Base-by-base conservation (phyloP, 2,888 invertebrate species). In the Andrena marginata region DNA sequence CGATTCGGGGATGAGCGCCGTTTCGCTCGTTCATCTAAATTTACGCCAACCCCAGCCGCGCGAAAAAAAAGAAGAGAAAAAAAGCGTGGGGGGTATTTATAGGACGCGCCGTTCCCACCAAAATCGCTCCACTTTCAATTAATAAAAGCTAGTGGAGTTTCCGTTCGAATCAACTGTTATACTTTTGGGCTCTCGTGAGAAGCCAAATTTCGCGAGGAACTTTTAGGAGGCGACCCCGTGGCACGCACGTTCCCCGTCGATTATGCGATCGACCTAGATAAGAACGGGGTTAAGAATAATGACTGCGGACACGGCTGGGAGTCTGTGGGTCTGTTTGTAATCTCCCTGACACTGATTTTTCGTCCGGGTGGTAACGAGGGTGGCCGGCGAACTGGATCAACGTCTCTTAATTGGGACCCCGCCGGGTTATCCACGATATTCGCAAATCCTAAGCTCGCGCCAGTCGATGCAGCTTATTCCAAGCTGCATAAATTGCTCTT, bases 261-360 rank as follows among this genome's bases (percentile, higher is more conserved):
- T 85, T 84, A 85, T 80, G 80, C 84, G 85, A 84, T 85, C 80
- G 84, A 82, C 73, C 82, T 59, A 77, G 77, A 85, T 80, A 85
- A 80, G 62, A 74, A 71, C 54, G 59, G 67, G 71, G 74, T 64
- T 74, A 76, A 77, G 80, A 78, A 74, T 85, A 85, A 85, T 77
- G 85, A 79, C 69, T 67, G 78, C 85, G 49, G 85, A 81, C 81
- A 70, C 72, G 71, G 54, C 8, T 26, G 31, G 54, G 56, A 72
- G 74, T 56, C 80, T 73, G 71, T 29, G 56, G 59, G 72, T 42
- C 42, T 68, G 69, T 74, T 84, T 31, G 64, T 49, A 59, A 81
- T 72, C 69, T 63, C 60, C 29, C 56, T 68, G 81, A 76, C 82
- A 76, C 82, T 82, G 81, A 77, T 82, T 81, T 69, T 64, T 81